Conservation (phyloP, 1,140 invertebrate species). For the Drosophila bifasciata region DNA sequence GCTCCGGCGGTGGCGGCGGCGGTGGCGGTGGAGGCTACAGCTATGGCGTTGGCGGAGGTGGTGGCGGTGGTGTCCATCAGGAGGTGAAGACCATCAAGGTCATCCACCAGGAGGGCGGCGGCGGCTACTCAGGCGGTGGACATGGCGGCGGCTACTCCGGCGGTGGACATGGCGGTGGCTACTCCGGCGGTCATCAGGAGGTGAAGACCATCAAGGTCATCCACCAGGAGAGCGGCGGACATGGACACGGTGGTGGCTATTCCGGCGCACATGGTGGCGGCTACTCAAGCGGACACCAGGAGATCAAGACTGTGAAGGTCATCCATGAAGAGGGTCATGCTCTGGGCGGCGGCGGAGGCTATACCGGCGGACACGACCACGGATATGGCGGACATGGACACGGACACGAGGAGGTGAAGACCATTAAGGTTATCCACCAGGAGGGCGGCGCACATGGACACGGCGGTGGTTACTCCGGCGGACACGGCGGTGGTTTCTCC, state of each 20-base stretch:
- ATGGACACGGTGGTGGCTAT: slow-evolving; percentile 17
- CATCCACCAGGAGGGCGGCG: slow-evolving; percentile 48
- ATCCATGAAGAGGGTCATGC: slow-evolving; percentile 59
- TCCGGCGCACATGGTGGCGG: slow-evolving; percentile 27
- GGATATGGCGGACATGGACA: slow-evolving; percentile 22
- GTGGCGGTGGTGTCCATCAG: slow-evolving; percentile 32
- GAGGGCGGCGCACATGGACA: slow-evolving; percentile 14
- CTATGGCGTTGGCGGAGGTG: slow-evolving; percentile 52
- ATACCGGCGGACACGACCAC: slow-evolving; percentile 42
- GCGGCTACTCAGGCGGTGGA: slow-evolving; percentile 10
- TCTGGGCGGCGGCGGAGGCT: slow-evolving; percentile 39
- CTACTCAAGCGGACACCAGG: slow-evolving; percentile 45
- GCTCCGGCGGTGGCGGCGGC: slow-evolving; percentile 54
- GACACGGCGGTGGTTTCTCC: slow-evolving; percentile 18
- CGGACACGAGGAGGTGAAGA: slow-evolving; percentile 43
- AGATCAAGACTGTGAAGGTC: slow-evolving; percentile 67
- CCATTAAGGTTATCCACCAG: slow-evolving; percentile 47
- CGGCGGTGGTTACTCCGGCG: slow-evolving; percentile 21
- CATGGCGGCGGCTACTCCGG: slow-evolving; percentile 44
- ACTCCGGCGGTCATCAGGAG: slow-evolving; percentile 36
- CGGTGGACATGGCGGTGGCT: slow-evolving; percentile 42
- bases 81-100: slow-evolving; percentile 66
- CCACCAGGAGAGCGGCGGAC: slow-evolving; percentile 25
- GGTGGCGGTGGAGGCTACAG: slow-evolving; percentile 68
- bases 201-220: slow-evolving; percentile 54